Percentiles rank a stretch among this genome's conserved stretches.
phyloP scores from a whole-genome alignment of 2,113 vertebrate species.

The Ameiurus melas region DNA sequence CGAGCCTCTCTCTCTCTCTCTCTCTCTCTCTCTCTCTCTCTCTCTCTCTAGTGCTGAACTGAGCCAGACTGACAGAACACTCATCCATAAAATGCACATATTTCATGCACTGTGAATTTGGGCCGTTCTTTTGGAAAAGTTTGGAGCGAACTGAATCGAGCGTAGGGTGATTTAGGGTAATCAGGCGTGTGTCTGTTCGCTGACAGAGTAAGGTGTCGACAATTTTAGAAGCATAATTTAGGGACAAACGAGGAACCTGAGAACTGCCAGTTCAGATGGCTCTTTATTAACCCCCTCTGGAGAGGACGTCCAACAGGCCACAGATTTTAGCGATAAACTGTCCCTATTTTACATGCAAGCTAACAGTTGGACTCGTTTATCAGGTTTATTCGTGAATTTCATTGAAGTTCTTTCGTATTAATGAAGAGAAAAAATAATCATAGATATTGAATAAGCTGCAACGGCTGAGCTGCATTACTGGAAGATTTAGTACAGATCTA shows the following conservation, averaged over 20 bases:
- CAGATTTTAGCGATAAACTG: neutral
- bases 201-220: slow-evolving; percentile 18
- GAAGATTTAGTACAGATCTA: too few relatives aligned
- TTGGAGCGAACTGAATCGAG: slow-evolving; percentile 13
- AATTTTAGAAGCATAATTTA: slow-evolving; percentile 18
- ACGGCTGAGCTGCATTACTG: too few relatives aligned
- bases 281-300: slow-evolving; percentile 32
- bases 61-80: slow-evolving; percentile 34
- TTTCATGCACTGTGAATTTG: slow-evolving; percentile 42
- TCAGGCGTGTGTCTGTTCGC: neutral
- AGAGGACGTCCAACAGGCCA: neutral
- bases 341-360: neutral
- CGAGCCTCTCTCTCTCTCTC: slow-evolving; percentile 17
- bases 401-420: neutral
- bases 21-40: neutral
- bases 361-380: neutral
- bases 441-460: neutral
- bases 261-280: slow-evolving; percentile 1
- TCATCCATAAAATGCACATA: slow-evolving; percentile 50
- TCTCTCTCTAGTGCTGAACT: neutral
- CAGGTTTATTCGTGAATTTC: neutral
- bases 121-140: slow-evolving; percentile 1
- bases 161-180: slow-evolving; percentile 37
- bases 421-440: neutral
- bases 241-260: neutral